Evolutionary conservation across 2,888 invertebrate genomes (phyloP).

Genomic region (Epinotia bilunana): DNA sequence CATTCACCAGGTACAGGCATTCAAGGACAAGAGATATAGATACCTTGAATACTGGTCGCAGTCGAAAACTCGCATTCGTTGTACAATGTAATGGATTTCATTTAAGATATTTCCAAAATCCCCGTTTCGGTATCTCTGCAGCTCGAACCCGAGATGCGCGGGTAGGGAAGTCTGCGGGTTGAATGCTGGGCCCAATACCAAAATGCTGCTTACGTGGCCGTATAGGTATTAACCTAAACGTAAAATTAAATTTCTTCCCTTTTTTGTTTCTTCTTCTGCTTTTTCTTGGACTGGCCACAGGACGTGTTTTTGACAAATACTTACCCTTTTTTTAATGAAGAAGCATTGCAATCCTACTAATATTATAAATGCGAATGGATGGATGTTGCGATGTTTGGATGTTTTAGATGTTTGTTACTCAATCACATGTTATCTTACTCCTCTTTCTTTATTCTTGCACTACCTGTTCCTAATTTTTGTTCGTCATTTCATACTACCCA

Average conservation of each 20-base stretch:
- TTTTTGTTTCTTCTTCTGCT: too few relatives aligned
- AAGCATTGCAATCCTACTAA: too few relatives aligned
- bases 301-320: too few relatives aligned
- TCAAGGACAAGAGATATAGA: not conserved
- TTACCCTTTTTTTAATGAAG: not conserved
- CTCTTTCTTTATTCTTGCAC: too few relatives aligned
- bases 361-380: too few relatives aligned
- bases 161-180: conserved; percentile 60
- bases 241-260: not conserved
- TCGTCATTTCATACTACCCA: too few relatives aligned
- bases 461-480: too few relatives aligned
- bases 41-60: not conserved
- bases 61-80: conserved; percentile 20
- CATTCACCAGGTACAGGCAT: conserved; percentile 1
- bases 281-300: too few relatives aligned
- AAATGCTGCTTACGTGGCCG: conserved; percentile 53
- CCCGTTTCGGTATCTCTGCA: conserved; percentile 27
- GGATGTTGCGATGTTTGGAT: too few relatives aligned
- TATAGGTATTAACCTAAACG: not conserved
- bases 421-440: too few relatives aligned
- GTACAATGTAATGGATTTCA: conserved; percentile 23
- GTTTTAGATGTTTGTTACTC: too few relatives aligned
- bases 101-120: conserved; percentile 41
- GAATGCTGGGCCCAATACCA: conserved; percentile 44
- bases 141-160: conserved; percentile 61